Evolutionary conservation across 2,113 vertebrate genomes (phyloP), one percentile per base, ranked within the genome.

Genomic region (Poicephalus gulielmi): DNA sequence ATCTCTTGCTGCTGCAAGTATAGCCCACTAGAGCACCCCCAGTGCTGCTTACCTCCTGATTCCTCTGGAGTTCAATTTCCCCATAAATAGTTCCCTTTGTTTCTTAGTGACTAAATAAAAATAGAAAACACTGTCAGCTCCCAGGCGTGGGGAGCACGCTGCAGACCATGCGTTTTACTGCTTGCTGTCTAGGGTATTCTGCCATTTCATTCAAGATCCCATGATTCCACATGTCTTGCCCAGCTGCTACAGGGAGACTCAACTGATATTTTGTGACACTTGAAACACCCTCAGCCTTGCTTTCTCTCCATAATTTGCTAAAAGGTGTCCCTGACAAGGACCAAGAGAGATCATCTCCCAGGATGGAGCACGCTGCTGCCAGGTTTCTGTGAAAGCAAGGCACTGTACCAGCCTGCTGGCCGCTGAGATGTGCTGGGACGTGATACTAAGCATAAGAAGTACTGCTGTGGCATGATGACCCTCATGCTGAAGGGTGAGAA

Each of bases 81-180:
- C 82, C 85, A 67, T 78, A 93, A 94, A 86, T 81, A 96, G 80
- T 83, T 94, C 35, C 46, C 83, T 86, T 93, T 93, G 76, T 92
- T 93, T 90, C 90, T 71, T 49, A 90, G 88, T 57, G 86, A 86
- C 60, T 33, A 88, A 84, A 71, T 82, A 93, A 88, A 96, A 96
- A 95, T 64, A 92, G 85, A 28, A 88, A 63, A 28, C 11, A 8
- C 46, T 39, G 64, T 59, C 88, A 95, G 90, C 83, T 90, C 43
- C 64, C 23, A 41, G 75, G 90, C 37, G 24, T 71, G 90, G 74
- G 85, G 83, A 89, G 83, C 69, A 41, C 1, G 15, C 77, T 9
- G 85, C 84, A 82, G 84, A 57, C 70, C 60, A 2, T 24, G 52
- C 1, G 0, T 47, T 50, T 49, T 31, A 47, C 28, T 0, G 4